These are phyloP conservation scores for Corbicula japonica DNA, from an alignment of 2,888 invertebrate species.

Conservation along the genomic window DNA sequence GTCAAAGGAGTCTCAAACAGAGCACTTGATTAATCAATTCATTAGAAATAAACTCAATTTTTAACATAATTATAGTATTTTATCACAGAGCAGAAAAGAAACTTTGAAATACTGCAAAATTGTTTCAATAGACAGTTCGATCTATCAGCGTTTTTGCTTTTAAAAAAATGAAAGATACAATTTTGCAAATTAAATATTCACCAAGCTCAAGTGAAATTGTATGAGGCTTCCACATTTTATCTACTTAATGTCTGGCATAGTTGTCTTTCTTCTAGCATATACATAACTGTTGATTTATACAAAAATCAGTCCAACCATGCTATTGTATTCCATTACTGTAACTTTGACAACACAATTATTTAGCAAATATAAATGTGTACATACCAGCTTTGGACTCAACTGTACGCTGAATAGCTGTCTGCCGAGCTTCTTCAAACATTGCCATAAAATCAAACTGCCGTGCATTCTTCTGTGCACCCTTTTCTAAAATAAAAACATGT, in stretches of 20 bases:
- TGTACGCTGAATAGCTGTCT: constrained; percentile 85
- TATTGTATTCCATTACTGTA: background rate
- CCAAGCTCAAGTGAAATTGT: no score
- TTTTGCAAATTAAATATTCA: no score
- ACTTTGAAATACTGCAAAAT: no score
- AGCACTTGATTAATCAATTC: no score
- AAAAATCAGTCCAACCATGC: background rate
- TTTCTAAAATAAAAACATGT: constrained; percentile 4
- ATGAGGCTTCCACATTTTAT: background rate
- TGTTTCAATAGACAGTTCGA: no score
- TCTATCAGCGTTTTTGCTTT: no score
- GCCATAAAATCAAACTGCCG: constrained; percentile 93
- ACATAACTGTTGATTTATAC: background rate
- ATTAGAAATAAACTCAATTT: no score
- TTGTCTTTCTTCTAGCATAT: background rate
- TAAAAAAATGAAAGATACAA: no score
- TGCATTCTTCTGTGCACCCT: constrained; percentile 90
- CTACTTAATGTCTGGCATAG: background rate
- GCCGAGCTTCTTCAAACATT: constrained; percentile 88
- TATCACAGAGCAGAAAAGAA: no score
- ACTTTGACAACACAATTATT: no score
- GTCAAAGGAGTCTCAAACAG: no score
- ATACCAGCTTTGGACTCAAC: constrained; percentile 52
- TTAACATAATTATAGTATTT: no score
- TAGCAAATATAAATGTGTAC: background rate